These are phyloP conservation scores for Penelope pileata DNA, from an alignment of 2,113 vertebrate species.

Conservation along the genomic window DNA sequence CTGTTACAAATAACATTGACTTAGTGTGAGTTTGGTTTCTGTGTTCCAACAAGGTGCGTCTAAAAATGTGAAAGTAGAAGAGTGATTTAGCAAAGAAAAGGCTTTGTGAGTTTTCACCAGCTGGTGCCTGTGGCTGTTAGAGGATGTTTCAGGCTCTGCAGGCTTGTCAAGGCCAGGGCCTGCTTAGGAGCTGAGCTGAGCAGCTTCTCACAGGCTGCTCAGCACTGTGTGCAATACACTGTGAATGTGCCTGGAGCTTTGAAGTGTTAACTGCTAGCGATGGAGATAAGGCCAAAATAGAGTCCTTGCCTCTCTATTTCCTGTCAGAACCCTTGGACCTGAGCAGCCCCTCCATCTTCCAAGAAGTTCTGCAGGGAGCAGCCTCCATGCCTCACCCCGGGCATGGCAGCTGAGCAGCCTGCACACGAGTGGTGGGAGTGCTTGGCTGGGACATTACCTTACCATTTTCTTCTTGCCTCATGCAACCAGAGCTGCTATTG, in stretches of 20 bases:
- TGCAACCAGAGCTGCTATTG: neutral
- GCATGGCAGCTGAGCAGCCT: neutral
- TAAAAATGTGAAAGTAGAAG: neutral
- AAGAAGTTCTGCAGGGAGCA: neutral
- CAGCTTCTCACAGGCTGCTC: neutral
- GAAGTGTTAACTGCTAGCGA: neutral
- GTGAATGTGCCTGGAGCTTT: neutral
- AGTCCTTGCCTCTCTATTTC: neutral
- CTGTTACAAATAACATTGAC: neutral
- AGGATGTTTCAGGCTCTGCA: neutral
- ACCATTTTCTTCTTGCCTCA: neutral
- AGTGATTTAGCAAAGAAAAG: neutral
- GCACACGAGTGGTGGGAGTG: rapidly evolving
- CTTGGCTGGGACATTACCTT: neutral
- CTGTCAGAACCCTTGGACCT: neutral
- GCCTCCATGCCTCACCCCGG: neutral
- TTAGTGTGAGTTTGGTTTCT: neutral
- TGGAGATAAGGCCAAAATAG: neutral
- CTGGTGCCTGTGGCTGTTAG: neutral
- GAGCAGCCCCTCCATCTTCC: neutral
- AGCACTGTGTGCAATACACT: rapidly evolving
- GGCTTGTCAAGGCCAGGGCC: conserved; percentile 5
- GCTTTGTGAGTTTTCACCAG: neutral
- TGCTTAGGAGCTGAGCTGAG: neutral
- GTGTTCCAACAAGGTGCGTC: neutral